Evolutionary conservation across 2,113 vertebrate species (phyloP).

Genomic region (Xenopus laevis): DNA sequence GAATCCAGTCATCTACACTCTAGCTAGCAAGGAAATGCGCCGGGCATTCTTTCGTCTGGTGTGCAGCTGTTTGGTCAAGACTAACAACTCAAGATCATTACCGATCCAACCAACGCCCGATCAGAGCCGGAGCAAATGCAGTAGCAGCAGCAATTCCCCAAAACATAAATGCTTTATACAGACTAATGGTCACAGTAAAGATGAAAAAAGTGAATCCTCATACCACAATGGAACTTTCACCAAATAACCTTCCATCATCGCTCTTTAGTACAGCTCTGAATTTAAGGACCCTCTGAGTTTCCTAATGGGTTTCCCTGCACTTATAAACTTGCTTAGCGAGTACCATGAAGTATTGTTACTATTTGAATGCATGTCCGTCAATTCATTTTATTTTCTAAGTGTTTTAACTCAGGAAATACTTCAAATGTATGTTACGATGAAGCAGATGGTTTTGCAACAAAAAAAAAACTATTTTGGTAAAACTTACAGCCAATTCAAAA

Average conservation of each 20-base stretch:
- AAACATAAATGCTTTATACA: constrained; percentile 59
- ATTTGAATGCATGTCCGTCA: constrained; percentile 41
- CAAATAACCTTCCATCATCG: constrained; percentile 51
- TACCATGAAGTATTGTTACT: constrained; percentile 42
- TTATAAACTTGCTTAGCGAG: constrained; percentile 44
- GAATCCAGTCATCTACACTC: constrained; percentile 92
- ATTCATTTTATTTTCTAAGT: not conserved
- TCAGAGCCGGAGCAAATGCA: constrained; percentile 84
- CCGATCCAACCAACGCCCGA: constrained; percentile 68
- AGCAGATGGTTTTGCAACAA: not conserved
- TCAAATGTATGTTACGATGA: constrained; percentile 23
- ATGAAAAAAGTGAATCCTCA: constrained; percentile 54
- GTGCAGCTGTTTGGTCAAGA: constrained; percentile 69
- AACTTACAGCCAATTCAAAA: no score
- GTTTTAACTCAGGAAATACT: constrained; percentile 23
- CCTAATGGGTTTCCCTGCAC: constrained; percentile 35
- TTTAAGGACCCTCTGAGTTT: constrained; percentile 23
- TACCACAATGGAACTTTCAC: constrained; percentile 60
- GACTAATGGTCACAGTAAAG: constrained; percentile 15
- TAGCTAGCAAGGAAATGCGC: constrained; percentile 94
- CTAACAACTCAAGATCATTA: constrained; percentile 52
- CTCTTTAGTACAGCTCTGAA: not conserved
- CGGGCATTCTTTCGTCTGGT: constrained; percentile 82
- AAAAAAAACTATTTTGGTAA: not conserved
- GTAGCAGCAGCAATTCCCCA: constrained; percentile 77